Conservation (phyloP, 2,113 vertebrate genomes). For the Mustelus asterias region DNA sequence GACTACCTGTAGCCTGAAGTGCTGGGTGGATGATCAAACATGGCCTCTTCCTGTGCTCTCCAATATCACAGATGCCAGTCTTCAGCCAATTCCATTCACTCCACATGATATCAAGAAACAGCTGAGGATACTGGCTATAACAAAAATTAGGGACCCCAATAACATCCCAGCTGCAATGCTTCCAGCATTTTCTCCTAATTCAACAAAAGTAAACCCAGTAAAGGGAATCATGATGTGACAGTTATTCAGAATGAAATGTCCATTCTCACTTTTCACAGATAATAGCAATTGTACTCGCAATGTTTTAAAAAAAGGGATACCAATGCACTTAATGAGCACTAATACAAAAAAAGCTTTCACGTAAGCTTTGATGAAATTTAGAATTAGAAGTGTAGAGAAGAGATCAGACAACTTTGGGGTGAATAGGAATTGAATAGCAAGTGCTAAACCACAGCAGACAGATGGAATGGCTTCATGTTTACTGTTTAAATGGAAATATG, state of each 20-base stretch:
- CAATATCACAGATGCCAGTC: too few species aligned
- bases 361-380: too few species aligned
- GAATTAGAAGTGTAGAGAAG: background rate
- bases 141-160: too few species aligned
- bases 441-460: background rate
- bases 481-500: background rate
- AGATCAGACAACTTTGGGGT: background rate
- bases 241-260: background rate
- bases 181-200: background rate
- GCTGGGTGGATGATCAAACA: too few species aligned
- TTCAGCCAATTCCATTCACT: too few species aligned
- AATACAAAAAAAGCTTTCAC: background rate
- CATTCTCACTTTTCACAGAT: background rate
- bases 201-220: background rate
- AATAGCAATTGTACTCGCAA: background rate
- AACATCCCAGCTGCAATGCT: background rate
- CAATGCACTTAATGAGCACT: background rate
- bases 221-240: background rate
- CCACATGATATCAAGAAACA: too few species aligned
- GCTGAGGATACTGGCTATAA: too few species aligned
- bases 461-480: background rate
- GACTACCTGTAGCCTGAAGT: too few species aligned
- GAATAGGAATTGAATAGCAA: background rate
- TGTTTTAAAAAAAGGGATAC: background rate
- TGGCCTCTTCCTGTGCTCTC: too few species aligned